Conservation (phyloP, 1,140 invertebrate species). For the Drosophila suzukii region DNA sequence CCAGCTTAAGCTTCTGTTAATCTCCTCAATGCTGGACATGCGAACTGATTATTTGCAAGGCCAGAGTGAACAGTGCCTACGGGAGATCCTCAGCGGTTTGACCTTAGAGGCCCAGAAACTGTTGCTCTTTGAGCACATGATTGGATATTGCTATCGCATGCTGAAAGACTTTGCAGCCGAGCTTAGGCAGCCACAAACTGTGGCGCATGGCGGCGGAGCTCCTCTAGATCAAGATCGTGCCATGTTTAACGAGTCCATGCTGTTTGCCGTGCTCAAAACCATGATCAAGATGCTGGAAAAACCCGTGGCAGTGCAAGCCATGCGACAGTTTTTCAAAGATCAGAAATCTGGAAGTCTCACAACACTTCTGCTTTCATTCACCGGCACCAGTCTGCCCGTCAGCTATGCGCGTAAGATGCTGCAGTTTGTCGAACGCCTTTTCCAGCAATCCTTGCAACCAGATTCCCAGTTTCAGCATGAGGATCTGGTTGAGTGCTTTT, state of each 20-base stretch:
- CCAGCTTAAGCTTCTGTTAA: constrained; percentile 86
- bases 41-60: constrained; percentile 91
- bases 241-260: constrained; percentile 73
- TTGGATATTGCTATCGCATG: constrained; percentile 89
- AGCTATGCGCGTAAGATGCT: constrained; percentile 91
- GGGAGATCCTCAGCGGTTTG: constrained; percentile 87
- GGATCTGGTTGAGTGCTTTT: constrained; percentile 89
- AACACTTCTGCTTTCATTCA: constrained; percentile 90
- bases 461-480: constrained; percentile 88
- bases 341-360: constrained; percentile 87
- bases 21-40: constrained; percentile 90
- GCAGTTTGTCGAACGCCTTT: constrained; percentile 92
- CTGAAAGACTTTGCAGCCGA: constrained; percentile 86
- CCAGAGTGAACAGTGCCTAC: constrained; percentile 87
- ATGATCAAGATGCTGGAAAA: constrained; percentile 94
- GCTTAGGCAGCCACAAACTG: constrained; percentile 28
- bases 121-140: constrained; percentile 87
- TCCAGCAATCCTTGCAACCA: constrained; percentile 87
- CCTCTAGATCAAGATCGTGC: constrained; percentile 49
- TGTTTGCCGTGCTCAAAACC: constrained; percentile 86
- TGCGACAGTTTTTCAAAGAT: constrained; percentile 92
- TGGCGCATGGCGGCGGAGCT: neutral
- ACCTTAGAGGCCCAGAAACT: constrained; percentile 87
- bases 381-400: constrained; percentile 88
- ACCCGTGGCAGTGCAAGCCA: constrained; percentile 90